These are phyloP conservation scores for Drosophila miranda DNA, from an alignment of 1,140 invertebrate species.

Conservation along the genomic window DNA sequence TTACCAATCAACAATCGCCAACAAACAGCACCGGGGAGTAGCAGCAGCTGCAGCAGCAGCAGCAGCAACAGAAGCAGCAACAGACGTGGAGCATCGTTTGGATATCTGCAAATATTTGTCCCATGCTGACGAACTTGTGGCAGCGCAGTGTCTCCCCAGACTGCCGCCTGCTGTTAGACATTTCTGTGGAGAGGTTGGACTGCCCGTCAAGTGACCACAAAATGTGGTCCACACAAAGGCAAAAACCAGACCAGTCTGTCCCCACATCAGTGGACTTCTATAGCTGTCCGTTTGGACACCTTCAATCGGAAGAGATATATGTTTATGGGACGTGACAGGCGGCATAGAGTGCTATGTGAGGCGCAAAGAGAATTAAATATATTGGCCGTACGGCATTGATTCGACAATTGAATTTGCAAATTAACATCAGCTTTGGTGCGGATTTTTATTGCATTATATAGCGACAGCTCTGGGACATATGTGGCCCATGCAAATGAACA, in stretches of 20 bases:
- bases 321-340: constrained; percentile 48
- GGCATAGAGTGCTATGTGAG: constrained; percentile 11
- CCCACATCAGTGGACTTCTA: too few species aligned
- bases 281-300: constrained; percentile 13
- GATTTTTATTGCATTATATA: constrained; percentile 35
- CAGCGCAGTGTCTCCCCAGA: not conserved
- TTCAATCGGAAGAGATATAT: constrained; percentile 39
- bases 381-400: constrained; percentile 54
- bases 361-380: constrained; percentile 48
- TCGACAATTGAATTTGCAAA: constrained; percentile 74
- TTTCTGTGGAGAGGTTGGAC: constrained; percentile 24
- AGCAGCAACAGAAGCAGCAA: not conserved
- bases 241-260: constrained; percentile 2
- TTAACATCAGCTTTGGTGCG: constrained; percentile 37
- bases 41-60: constrained; percentile 3
- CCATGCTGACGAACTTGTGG: constrained; percentile 67
- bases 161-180: constrained; percentile 17
- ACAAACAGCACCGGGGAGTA: constrained; percentile 1
- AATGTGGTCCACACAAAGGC: constrained; percentile 50
- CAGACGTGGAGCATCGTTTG: constrained; percentile 40
- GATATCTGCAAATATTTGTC: constrained; percentile 68
- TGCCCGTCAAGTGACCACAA: constrained; percentile 68
- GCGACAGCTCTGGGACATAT: constrained; percentile 17
- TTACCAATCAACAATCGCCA: constrained; percentile 3
- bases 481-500: constrained; percentile 47